These are phyloP conservation scores for Conchocele bisecta DNA, from an alignment of 2,888 invertebrate genomes.

Conservation along the genomic window DNA sequence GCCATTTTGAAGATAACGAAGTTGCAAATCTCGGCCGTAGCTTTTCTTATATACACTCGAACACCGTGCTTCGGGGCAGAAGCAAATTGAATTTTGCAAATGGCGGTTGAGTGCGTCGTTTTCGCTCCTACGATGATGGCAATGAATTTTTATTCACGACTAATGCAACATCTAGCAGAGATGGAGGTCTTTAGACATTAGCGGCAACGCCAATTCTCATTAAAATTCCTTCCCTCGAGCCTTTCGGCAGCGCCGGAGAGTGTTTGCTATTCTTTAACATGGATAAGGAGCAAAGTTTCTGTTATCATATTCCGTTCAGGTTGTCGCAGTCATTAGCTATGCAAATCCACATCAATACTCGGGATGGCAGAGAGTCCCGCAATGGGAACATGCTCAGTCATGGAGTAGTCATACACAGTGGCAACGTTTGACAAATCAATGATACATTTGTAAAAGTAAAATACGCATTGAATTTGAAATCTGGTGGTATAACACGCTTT, in stretches of 20 bases:
- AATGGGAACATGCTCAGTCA: no score
- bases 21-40: slow-evolving; percentile 55
- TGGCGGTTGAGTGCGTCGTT: slow-evolving; percentile 64
- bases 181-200: slow-evolving; percentile 70
- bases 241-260: slow-evolving; percentile 17
- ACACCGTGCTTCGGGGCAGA: slow-evolving; percentile 63
- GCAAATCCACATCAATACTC: no score
- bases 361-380: no score
- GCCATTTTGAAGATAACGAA: slow-evolving; percentile 69
- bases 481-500: no score
- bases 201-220: slow-evolving; percentile 73
- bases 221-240: slow-evolving; percentile 54
- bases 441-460: no score
- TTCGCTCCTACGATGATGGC: slow-evolving; percentile 50
- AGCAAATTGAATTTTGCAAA: slow-evolving; percentile 76
- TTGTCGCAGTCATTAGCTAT: slow-evolving; percentile 29
- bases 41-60: slow-evolving; percentile 50
- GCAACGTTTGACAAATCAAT: no score
- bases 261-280: slow-evolving; percentile 43
- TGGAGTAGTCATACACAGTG: no score
- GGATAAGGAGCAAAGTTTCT: neutral
- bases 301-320: slow-evolving; percentile 18
- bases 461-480: no score
- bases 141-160: slow-evolving; percentile 66
- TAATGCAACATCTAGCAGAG: slow-evolving; percentile 54